phyloP scores from a whole-genome alignment of 2,113 vertebrate species.

The Thunnus maccoyii region DNA sequence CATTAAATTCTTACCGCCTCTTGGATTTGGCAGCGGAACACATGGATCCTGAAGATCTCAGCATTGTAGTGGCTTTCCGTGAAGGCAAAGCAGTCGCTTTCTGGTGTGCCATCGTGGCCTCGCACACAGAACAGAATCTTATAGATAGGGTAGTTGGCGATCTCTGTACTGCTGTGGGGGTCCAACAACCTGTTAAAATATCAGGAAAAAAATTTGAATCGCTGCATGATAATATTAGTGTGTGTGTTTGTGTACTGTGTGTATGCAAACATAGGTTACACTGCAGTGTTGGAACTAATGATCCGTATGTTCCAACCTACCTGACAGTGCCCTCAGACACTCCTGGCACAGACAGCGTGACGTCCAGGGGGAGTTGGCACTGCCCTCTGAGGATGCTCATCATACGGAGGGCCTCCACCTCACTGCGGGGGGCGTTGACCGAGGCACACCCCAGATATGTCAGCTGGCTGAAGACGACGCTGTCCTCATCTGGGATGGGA shows the following conservation, averaged over 20 bases:
- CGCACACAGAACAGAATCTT: slow-evolving; percentile 99
- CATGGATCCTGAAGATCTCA: slow-evolving; percentile 99
- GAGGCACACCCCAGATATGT: slow-evolving; percentile 98
- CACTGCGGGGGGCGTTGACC: slow-evolving; percentile 96
- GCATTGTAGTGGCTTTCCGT: slow-evolving; percentile 99
- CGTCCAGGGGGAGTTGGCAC: slow-evolving; percentile 93
- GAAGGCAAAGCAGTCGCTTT: slow-evolving; percentile 99
- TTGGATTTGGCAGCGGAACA: slow-evolving; percentile 98
- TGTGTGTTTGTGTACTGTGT: too few relatives aligned
- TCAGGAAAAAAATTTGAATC: background rate
- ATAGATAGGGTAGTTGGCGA: slow-evolving; percentile 98
- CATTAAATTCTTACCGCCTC: slow-evolving; percentile 91
- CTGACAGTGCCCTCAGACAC: slow-evolving; percentile 98
- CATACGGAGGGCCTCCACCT: slow-evolving; percentile 97
- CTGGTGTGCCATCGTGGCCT: slow-evolving; percentile 94
- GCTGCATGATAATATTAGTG: too few relatives aligned
- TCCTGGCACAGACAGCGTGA: slow-evolving; percentile 96
- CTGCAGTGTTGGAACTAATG: background rate
- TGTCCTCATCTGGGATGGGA: slow-evolving; percentile 94
- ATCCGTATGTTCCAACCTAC: slow-evolving; percentile 73
- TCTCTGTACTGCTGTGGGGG: slow-evolving; percentile 94
- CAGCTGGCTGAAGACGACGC: slow-evolving; percentile 97
- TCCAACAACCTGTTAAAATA: slow-evolving; percentile 90
- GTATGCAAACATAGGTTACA: background rate
- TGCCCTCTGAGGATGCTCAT: slow-evolving; percentile 96